Conservation (phyloP, 2,888 invertebrate species). For the Mesochorus sp. region DNA sequence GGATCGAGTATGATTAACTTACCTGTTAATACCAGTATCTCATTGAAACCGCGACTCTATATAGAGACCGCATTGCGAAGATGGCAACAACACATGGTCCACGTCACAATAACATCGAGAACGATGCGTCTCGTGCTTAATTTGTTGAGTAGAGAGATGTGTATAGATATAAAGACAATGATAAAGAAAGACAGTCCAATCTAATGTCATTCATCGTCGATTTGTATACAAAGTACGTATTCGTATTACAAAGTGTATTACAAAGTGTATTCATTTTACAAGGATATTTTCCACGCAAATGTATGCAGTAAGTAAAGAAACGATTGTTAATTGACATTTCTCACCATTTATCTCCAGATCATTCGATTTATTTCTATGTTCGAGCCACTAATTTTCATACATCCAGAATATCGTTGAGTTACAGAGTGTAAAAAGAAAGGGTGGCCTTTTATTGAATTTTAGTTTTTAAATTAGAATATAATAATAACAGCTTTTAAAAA, state of each 20-base stretch:
- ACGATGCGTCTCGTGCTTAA: conserved; percentile 35
- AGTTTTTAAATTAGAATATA: too few relatives aligned
- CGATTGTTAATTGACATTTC: background rate
- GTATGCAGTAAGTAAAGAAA: background rate
- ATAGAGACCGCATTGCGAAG: background rate
- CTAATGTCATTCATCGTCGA: conserved; percentile 26
- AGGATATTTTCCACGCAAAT: conserved; percentile 13
- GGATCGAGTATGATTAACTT: background rate
- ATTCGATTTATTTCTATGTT: too few relatives aligned
- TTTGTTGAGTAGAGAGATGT: conserved; percentile 34
- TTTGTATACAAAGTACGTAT: too few relatives aligned
- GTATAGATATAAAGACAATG: background rate
- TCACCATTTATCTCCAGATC: too few relatives aligned
- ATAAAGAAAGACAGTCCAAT: background rate
- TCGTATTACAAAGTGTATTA: conserved; percentile 11
- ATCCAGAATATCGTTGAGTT: too few relatives aligned
- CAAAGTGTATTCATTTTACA: background rate
- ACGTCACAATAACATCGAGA: conserved; percentile 22
- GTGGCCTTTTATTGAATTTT: too few relatives aligned
- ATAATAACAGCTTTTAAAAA: too few relatives aligned
- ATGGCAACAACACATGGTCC: conserved; percentile 9
- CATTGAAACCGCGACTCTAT: background rate
- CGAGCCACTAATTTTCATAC: too few relatives aligned
- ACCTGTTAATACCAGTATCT: background rate
- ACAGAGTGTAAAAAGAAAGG: too few relatives aligned